Evolutionary conservation across 2,797 vertebrate species (phyloP).

Genomic region (Pipistrellus nathusii): DNA sequence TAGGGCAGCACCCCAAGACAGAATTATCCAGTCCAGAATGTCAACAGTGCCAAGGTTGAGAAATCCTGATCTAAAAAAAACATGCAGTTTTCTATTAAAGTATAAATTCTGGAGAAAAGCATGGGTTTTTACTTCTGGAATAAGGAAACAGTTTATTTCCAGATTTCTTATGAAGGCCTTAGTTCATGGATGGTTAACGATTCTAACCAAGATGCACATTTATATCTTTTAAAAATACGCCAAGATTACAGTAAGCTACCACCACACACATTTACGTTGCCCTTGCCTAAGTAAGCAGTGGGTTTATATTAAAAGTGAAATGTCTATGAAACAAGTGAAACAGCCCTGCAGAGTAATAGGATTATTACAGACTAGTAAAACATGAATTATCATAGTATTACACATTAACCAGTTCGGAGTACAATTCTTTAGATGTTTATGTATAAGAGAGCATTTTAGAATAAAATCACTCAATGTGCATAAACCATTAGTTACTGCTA

Average conservation of each 20-base stretch:
- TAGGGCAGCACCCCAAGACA: neutral
- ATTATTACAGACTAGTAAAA: constrained; percentile 23
- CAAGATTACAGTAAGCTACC: constrained; percentile 38
- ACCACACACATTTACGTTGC: constrained; percentile 1
- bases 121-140: constrained; percentile 66
- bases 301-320: constrained; percentile 42
- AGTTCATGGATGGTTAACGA: constrained; percentile 26
- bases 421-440: neutral
- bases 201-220: constrained; percentile 52
- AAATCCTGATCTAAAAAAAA: constrained; percentile 33
- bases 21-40: constrained; percentile 4
- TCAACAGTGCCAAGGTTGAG: neutral
- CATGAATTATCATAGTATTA: neutral
- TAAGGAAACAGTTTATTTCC: constrained; percentile 63
- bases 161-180: constrained; percentile 49
- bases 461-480: constrained; percentile 6
- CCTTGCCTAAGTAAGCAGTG: constrained; percentile 55
- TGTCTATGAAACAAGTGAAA: constrained; percentile 37
- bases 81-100: constrained; percentile 5
- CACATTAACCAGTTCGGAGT: constrained; percentile 44
- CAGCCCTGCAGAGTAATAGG: constrained; percentile 40
- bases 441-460: neutral
- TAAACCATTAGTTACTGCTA: constrained; percentile 32
- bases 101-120: constrained; percentile 52
- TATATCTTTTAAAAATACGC: neutral